These are phyloP conservation scores for Trematocara macrostoma DNA, from an alignment of 2,113 vertebrate genomes.

Conservation along the genomic window DNA sequence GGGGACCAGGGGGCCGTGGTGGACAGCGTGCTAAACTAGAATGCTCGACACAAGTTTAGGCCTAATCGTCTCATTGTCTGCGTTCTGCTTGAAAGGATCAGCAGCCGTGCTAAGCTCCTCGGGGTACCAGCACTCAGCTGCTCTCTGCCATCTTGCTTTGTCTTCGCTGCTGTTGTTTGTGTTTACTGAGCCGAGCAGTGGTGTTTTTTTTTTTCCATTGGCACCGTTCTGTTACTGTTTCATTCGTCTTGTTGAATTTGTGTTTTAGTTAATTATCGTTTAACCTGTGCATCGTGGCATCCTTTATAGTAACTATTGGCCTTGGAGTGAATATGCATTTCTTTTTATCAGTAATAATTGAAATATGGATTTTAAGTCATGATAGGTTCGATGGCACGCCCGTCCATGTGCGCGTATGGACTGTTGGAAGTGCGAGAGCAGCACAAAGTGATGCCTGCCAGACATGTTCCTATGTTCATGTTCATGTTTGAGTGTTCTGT, in stretches of 20 bases:
- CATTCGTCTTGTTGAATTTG: neutral
- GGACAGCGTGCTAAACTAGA: constrained; percentile 35
- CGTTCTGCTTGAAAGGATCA: constrained; percentile 63
- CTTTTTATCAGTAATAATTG: neutral
- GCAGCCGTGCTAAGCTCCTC: constrained; percentile 48
- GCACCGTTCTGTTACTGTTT: neutral
- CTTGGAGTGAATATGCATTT: neutral
- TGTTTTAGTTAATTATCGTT: neutral
- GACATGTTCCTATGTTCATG: neutral
- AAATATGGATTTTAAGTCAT: neutral
- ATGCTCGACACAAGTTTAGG: constrained; percentile 45
- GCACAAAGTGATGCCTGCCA: neutral
- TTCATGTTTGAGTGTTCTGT: neutral
- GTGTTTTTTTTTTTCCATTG: neutral
- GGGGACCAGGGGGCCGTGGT: neutral
- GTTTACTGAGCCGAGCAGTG: neutral
- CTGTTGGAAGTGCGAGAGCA: neutral
- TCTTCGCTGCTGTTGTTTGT: constrained; percentile 6
- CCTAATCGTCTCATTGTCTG: constrained; percentile 64
- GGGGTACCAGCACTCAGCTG: constrained; percentile 31
- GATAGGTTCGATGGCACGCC: neutral
- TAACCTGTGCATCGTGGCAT: neutral
- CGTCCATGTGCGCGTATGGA: rapidly evolving
- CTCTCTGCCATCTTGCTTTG: constrained; percentile 43
- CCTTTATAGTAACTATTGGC: neutral